These are phyloP conservation scores for Pogonocichla stellata DNA, from an alignment of 2,113 vertebrate genomes.

Conservation along the genomic window DNA sequence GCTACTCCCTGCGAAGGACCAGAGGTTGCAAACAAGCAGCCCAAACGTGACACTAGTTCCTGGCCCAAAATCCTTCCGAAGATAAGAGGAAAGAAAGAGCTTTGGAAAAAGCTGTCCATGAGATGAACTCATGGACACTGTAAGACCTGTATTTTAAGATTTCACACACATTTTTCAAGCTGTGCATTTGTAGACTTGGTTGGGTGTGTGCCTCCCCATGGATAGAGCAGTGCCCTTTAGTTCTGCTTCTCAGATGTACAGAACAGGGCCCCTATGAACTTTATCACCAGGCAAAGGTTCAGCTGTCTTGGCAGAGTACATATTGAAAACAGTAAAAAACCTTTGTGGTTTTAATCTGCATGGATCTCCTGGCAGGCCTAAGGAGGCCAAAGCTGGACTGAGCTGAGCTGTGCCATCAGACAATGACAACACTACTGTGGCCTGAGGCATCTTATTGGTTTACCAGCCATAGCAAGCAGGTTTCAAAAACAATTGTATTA, in stretches of 20 bases:
- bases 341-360: neutral
- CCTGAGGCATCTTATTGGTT: neutral
- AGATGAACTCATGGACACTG: neutral
- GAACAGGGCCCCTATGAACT: fast-evolving
- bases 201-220: fast-evolving
- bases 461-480: neutral
- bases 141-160: neutral
- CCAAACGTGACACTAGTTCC: fast-evolving
- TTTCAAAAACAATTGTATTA: neutral
- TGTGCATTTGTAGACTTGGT: neutral
- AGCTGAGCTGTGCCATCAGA: neutral
- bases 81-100: neutral
- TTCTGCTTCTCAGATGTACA: neutral
- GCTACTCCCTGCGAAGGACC: neutral
- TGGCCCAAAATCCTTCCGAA: fast-evolving
- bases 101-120: neutral
- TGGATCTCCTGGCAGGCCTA: neutral
- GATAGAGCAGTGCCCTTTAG: fast-evolving
- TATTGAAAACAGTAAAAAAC: neutral
- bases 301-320: neutral
- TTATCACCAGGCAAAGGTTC: neutral
- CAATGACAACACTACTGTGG: fast-evolving
- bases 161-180: neutral
- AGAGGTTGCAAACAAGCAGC: neutral
- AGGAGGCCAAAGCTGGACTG: neutral